These are phyloP conservation scores for Merops nubicus DNA, from an alignment of 2,113 vertebrate species.

Conservation along the genomic window DNA sequence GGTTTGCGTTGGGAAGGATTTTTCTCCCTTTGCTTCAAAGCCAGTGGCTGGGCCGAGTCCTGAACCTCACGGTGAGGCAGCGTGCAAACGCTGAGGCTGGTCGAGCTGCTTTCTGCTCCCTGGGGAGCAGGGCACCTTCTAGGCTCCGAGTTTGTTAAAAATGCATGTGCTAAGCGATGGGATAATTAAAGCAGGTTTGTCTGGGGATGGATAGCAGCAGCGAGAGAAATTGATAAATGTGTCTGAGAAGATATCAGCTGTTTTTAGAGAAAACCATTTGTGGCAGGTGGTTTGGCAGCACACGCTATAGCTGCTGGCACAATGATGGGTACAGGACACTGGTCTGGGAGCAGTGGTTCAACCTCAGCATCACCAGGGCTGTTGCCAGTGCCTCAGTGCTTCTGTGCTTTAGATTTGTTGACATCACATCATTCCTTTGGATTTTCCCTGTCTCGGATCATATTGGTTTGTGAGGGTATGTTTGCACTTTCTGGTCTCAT, in stretches of 20 bases:
- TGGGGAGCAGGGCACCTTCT: background rate
- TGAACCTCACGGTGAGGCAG: fast-evolving
- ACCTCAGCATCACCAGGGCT: background rate
- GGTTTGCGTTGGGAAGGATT: background rate
- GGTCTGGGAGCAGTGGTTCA: background rate
- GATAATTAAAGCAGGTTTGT: slow-evolving; percentile 15
- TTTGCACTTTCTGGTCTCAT: background rate
- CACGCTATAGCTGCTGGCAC: fast-evolving
- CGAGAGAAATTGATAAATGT: background rate
- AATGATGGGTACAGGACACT: background rate
- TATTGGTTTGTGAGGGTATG: background rate
- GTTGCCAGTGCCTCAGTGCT: background rate
- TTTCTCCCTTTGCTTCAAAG: background rate
- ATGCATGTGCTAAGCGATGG: background rate
- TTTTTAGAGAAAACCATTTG: background rate
- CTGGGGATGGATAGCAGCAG: background rate
- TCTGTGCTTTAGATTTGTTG: background rate
- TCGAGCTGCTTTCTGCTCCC: background rate
- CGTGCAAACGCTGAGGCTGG: fast-evolving
- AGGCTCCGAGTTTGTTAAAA: slow-evolving; percentile 4
- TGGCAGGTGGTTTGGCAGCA: fast-evolving
- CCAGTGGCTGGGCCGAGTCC: background rate
- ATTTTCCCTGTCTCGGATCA: background rate
- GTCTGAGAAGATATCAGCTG: background rate
- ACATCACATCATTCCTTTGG: fast-evolving